Evolutionary conservation across 2,113 vertebrate genomes (phyloP), one percentile per base, ranked within the genome.

Genomic region (Myiagra hebetior): DNA sequence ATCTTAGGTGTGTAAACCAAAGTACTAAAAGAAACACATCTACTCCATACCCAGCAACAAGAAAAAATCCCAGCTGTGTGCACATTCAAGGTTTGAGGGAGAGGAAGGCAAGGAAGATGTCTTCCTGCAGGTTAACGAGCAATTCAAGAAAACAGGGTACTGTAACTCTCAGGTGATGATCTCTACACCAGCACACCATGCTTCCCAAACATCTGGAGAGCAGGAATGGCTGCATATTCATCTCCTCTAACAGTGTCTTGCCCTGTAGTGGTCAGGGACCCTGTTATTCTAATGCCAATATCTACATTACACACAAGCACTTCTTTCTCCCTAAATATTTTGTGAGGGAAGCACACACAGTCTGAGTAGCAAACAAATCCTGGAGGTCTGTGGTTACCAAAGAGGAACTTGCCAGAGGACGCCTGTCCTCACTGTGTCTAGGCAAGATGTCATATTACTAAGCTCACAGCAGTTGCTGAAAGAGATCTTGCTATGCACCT

Each of bases 321-420:
- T 85, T 47, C n/a, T 67, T 91, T 35, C 59, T 52, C 44, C 50
- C 78, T 94, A 91, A 96, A 87, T 94, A 81, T 77, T 96, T 91
- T 35, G 44, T 78, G 52, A 23, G 11, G 65, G 47, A 94, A 76
- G 47, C 23, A 39, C 46, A 72, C 46, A 42, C 55, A 55, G 3
- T 37, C 3, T 62, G 65, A 93, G n/a, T 62, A 92, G 44, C 50
- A 95, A 53, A 17, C n/a, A 70, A 69, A 86, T 72, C 64, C 69
- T 76, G 57, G 55, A 82, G 24, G 55, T 52, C 55, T 57, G 7
- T 73, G 78, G 74, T 91, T 96, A 91, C 91, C 92, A 86, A 93
- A 96, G 64, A 85, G 87, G 14, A 93, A 46, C 15, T 22, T 33
- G 53, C 85, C 82, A 85, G 59, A 35, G 26, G 26, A 77, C 41